A percentile compares a stretch with the other conserved stretches of the same genome.
Evolutionary conservation across 2,888 invertebrate species (phyloP).

Genomic region (Anaspis maculata): DNA sequence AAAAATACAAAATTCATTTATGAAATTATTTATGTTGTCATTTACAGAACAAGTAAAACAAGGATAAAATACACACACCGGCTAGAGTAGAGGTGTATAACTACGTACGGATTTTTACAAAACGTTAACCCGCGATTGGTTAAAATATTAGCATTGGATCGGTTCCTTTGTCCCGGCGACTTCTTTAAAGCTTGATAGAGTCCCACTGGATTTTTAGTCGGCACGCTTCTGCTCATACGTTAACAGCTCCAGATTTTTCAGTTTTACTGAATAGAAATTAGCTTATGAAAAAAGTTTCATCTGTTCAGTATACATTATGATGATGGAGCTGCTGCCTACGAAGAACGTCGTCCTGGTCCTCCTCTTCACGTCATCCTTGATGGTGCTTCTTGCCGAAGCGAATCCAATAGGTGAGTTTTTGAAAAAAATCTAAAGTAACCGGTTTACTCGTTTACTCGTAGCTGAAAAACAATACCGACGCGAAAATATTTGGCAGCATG

Average conservation of each 20-base stretch:
- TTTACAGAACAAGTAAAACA: constrained; percentile 7
- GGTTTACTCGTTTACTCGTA: too few species aligned
- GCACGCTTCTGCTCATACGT: constrained; percentile 2
- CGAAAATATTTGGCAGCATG: too few species aligned
- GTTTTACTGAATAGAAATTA: too few species aligned
- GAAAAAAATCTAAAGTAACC: too few species aligned
- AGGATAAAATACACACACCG: constrained; percentile 8
- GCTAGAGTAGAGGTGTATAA: too few species aligned
- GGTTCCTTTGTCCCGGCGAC: constrained; percentile 6
- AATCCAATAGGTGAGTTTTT: constrained; percentile 25
- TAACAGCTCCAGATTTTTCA: constrained; percentile 3
- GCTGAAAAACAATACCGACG: too few species aligned
- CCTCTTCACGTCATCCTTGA: constrained; percentile 9
- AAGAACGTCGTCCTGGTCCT: too few species aligned
- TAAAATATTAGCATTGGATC: constrained; percentile 3
- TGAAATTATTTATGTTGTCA: constrained; percentile 10
- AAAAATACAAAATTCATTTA: constrained; percentile 15
- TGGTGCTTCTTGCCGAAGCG: constrained; percentile 15
- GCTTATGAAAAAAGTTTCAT: too few species aligned
- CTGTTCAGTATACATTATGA: too few species aligned
- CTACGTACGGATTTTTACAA: constrained; percentile 6
- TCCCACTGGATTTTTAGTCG: constrained; percentile 7
- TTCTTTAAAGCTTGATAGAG: constrained; percentile 11
- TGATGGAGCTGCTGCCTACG: too few species aligned
- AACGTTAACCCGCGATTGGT: constrained; percentile 2